Percentiles rank a stretch among this genome's conserved stretches.
These are phyloP conservation scores for Drosophila prostipennis DNA, from an alignment of 2,888 invertebrate genomes.

Conservation along the genomic window DNA sequence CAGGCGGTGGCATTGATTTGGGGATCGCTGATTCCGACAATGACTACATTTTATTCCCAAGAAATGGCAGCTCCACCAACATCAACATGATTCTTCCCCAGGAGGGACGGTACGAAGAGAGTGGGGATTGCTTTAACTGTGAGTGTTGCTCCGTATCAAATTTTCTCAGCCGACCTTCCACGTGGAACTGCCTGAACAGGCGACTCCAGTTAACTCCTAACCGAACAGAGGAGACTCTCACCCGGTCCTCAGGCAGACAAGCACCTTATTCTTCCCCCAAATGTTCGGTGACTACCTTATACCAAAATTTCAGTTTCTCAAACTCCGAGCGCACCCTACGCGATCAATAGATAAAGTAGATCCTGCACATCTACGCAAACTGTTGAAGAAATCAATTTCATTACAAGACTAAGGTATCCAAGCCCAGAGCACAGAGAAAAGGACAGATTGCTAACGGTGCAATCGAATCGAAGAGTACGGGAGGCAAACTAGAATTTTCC, in stretches of 20 bases:
- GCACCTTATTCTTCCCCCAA: not conserved
- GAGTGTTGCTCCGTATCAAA: too few relatives aligned
- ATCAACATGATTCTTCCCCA: not conserved
- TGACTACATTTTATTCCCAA: too few relatives aligned
- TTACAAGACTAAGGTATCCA: not conserved
- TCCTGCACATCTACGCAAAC: not conserved
- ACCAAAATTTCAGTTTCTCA: not conserved
- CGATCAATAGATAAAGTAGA: not conserved
- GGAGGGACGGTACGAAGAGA: not conserved
- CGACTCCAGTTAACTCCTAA: not conserved
- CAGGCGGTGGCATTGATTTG: slow-evolving; percentile 9
- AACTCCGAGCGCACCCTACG: not conserved
- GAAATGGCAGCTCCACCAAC: not conserved
- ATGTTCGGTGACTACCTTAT: not conserved
- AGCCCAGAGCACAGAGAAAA: not conserved
- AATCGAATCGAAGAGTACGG: not conserved
- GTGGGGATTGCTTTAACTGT: too few relatives aligned
- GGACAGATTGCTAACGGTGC: too few relatives aligned
- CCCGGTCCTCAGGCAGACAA: not conserved
- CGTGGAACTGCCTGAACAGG: not conserved
- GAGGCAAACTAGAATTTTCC: not conserved
- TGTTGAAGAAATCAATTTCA: not conserved
- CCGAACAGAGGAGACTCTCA: not conserved
- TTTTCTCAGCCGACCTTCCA: too few relatives aligned
- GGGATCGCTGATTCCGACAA: not conserved